Evolutionary conservation across 2,113 vertebrate species (phyloP).

Genomic region (Ifrita kowaldi): DNA sequence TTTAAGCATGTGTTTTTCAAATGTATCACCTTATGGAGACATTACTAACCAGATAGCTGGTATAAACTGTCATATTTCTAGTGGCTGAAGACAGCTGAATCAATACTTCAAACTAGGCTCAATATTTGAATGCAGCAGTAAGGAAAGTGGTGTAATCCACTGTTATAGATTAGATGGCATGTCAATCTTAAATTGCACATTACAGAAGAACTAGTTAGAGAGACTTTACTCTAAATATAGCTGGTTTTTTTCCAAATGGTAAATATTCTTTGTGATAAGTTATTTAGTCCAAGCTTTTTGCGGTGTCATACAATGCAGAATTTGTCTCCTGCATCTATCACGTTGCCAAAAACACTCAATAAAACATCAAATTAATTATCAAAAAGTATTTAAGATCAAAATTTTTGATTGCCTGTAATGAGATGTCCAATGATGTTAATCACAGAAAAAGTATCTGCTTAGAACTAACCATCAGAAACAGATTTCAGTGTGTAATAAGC

Average conservation of each 20-base stretch:
- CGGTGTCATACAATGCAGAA: background rate
- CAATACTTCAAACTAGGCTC: slow-evolving; percentile 29
- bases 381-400: slow-evolving; percentile 36
- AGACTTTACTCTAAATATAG: background rate
- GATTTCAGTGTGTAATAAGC: slow-evolving; percentile 65
- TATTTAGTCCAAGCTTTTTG: background rate
- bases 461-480: slow-evolving; percentile 66
- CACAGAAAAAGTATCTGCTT: slow-evolving; percentile 62
- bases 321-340: background rate
- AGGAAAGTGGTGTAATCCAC: slow-evolving; percentile 20
- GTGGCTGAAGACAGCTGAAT: slow-evolving; percentile 26
- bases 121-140: slow-evolving; percentile 35
- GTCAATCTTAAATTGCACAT: slow-evolving; percentile 15
- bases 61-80: slow-evolving; percentile 31
- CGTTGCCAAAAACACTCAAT: background rate
- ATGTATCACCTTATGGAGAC: slow-evolving; percentile 23
- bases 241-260: background rate
- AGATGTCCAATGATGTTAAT: slow-evolving; percentile 69
- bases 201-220: background rate
- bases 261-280: background rate
- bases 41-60: slow-evolving; percentile 46
- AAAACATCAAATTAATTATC: slow-evolving; percentile 27
- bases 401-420: slow-evolving; percentile 27
- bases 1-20: slow-evolving; percentile 39
- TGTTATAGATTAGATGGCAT: slow-evolving; percentile 3